Conservation (phyloP, 2,113 vertebrate genomes). For the Nothoprocta pentlandii region DNA sequence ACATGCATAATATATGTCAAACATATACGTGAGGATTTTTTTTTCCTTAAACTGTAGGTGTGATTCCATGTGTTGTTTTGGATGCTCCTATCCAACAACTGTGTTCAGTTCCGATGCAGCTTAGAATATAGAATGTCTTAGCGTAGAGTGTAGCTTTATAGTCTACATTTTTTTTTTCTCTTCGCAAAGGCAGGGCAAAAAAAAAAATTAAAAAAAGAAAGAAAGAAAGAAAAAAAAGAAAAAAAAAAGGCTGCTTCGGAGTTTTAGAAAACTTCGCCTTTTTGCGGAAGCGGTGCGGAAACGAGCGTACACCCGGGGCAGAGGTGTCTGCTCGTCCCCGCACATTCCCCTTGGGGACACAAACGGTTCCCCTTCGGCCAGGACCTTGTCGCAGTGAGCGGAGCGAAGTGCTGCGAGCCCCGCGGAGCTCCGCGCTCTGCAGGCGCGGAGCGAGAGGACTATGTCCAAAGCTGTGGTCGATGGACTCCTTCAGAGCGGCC, state of each 20-base stretch:
- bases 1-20: not conserved
- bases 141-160: not conserved
- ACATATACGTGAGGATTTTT: fast-evolving
- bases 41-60: not conserved
- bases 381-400: not conserved
- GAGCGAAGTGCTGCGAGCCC: not conserved
- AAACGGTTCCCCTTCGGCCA: fast-evolving
- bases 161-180: not conserved
- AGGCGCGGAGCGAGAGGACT: not conserved
- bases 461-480: fast-evolving
- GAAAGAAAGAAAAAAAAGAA: not conserved
- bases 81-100: not conserved
- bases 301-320: not conserved
- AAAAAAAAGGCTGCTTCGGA: not conserved
- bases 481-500: fast-evolving
- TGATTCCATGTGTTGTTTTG: not conserved
- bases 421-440: not conserved
- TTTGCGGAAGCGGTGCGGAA: fast-evolving
- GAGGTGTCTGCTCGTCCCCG: not conserved
- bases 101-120: not conserved
- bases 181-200: not conserved
- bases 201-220: not conserved
- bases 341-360: fast-evolving
- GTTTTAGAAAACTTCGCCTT: not conserved
- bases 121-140: not conserved